Base-by-base conservation (phyloP, 2,888 invertebrate genomes). In the Drepana falcataria region DNA sequence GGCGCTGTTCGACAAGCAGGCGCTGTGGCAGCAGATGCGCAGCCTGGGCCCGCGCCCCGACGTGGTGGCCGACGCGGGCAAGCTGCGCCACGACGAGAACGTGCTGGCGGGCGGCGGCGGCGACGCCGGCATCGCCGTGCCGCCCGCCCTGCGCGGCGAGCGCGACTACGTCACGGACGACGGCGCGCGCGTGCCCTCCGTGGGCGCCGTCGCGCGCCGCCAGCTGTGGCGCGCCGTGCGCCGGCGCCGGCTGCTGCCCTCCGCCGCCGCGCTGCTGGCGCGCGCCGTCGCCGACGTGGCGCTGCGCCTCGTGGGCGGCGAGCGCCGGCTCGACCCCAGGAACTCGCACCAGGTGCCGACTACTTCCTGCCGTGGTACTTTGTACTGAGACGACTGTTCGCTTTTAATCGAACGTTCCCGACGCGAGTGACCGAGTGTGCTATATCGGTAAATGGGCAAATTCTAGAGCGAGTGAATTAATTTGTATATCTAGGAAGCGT, bases 281-380 rank as follows among this genome's bases (percentile, higher is more conserved):
- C 93, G 97, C 61, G 96, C 96, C 48, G 94, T 95, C 37, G 94
- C 95, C 55, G 98, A 98, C 87, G 95, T 97, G 88, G 95, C 95
- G 59, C 92, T 85, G 76, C 81, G 85, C 66, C 90, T 98, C 53
- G 87, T 96, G 56, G 98, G 98, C 48, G 97, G 98, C 53, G 95
- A 94, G 47, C 95, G 96, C 70, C 92, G 97, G 54, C 91, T 97
- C 55, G 96, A 95, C 77, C 95, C 97, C 49, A 94, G 95, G 71
- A 98, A 98, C 85, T 94, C 94, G 60, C 98, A 98, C 87, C 98
- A 98, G 87, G 93, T 94, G 92, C 97, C 97, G 54, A 93, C 93
- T 49, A 37, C 37, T 4, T 37, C 37, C 37, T 37, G 37, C n/a
- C n/a, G n/a, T n/a, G n/a, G n/a, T n/a, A n/a, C n/a, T n/a, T n/a